Base-by-base conservation (phyloP, 2,113 vertebrate genomes). In the Poeciliopsis occidentalis region DNA sequence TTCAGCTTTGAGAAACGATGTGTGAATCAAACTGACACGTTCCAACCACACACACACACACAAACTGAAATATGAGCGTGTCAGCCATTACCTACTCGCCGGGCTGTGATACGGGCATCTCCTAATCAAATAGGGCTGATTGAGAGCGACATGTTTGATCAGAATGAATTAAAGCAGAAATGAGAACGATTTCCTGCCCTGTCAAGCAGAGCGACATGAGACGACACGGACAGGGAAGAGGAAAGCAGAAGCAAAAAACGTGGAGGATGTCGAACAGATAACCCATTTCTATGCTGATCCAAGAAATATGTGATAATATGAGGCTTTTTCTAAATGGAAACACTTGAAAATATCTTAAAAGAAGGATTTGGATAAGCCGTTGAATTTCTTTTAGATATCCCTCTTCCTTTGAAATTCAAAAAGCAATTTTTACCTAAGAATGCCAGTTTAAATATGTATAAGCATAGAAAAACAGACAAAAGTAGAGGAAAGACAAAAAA, bases 101-200 rank as follows among this genome's bases (percentile, higher is more conserved):
- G 77, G 80, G 73, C 83, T 89, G 78, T 71, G 87, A 90, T 92
- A 89, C 41, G 75, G 84, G 84, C 85, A 76, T 73, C 84, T 90
- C 73, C 79, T 91, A 91, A 93, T 94, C 88, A 90, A 86, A 91
- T 60, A 27, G 79, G 81, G 79, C 76, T 90, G 89, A 94, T 92
- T 93, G 89, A 89, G 88, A 93, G 91, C 84, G 91, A 93, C 93
- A 85, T 89, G 88, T 93, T 92, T 91, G 91, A 94, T 93, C 89
- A 87, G 88, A 91, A 89, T 10, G 85, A 94, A 92, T 91, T 92
- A 93, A 91, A 88, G 90, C 84, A 86, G 87, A 91, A 91, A 93
- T 91, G 88, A 91, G 84, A 85, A 67, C 68, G 91, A 93, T 91
- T 92, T 91, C 86, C 89, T 90, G 91, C 86, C 82, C 91, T 87